phyloP scores from a whole-genome alignment of 2,113 vertebrate species.

The Mungos mungo region DNA sequence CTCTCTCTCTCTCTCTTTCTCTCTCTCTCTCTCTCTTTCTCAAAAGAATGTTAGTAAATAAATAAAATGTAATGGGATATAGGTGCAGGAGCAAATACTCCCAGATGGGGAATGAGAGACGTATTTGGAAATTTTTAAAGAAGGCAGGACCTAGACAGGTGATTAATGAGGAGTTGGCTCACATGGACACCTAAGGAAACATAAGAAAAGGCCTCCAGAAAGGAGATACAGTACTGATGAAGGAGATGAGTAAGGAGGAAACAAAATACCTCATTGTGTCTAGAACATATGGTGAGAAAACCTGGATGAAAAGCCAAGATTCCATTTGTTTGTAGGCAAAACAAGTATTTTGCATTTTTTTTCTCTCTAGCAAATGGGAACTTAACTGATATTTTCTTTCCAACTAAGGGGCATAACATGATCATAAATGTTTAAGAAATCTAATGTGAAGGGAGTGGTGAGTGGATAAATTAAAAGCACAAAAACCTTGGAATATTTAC shows the following conservation, averaged over 20 bases:
- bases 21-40: no score
- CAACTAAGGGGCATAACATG: background rate
- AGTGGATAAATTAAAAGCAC: background rate
- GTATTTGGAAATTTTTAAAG: background rate
- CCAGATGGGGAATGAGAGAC: background rate
- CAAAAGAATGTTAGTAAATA: no score
- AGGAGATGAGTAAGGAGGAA: background rate
- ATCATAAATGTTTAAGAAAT: background rate
- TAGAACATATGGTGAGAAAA: background rate
- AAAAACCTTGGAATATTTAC: background rate
- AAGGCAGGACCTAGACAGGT: background rate
- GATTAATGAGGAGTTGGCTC: background rate
- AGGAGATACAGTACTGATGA: background rate
- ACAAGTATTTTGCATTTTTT: background rate
- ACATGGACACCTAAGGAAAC: background rate
- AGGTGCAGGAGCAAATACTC: background rate
- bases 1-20: no score
- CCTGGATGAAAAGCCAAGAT: background rate
- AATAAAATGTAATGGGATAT: background rate
- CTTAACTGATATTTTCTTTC: background rate
- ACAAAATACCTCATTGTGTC: background rate
- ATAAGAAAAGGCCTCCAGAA: background rate
- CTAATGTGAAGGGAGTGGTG: background rate
- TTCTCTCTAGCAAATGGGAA: background rate
- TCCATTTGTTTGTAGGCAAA: background rate